Base-by-base conservation (phyloP, 2,797 vertebrate genomes). In the Babyrousa celebensis region DNA sequence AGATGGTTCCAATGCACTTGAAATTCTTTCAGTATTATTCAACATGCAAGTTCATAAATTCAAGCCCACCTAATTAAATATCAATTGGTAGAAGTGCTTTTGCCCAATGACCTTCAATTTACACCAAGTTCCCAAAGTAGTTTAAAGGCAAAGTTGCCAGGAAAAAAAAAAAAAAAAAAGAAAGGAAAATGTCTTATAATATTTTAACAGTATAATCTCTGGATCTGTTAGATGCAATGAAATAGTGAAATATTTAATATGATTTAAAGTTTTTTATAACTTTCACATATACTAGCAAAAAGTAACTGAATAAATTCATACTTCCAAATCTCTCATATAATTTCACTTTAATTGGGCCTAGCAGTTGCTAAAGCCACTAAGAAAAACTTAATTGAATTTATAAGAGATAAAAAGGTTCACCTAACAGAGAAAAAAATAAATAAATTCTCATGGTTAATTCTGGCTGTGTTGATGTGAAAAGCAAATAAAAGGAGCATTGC, bases 401-500 rank as follows among this genome's bases (percentile, higher is more conserved):
- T 65, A 94, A 95, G 63, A 18, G 32, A 91, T 15, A 79, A 68
- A 87, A 95, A 96, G 18, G 12, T 63, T 77, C 71, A 93, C 12
- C 21, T 89, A 60, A 75, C 63, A 25, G 70, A 67, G 27, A 71
- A 94, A 72, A 96, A 96, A 93, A 43, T 40, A 83, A 91, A 43
- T n/a, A 68, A 65, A 70, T 48, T 40, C n/a, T 80, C 78, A 36
- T 18, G 52, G 75, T 87, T 95, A 93, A 91, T 79, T 95, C 89
- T 74, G 62, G 17, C 29, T 95, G 14, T 65, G 63, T 18, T 0
- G 88, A 94, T 67, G 74, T 1, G 0, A 94, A 95, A 80, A 97
- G 95, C 94, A 97, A 97, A 95, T 63, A 77, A 80, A 98, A 91
- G 56, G n/a, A 79, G 23, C 27, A 52, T 65, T 97, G 29, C 96